Evolutionary conservation across 2,888 invertebrate species (phyloP), one percentile per base, ranked within the genome.

Genomic region (Tolmerus cingulatus): DNA sequence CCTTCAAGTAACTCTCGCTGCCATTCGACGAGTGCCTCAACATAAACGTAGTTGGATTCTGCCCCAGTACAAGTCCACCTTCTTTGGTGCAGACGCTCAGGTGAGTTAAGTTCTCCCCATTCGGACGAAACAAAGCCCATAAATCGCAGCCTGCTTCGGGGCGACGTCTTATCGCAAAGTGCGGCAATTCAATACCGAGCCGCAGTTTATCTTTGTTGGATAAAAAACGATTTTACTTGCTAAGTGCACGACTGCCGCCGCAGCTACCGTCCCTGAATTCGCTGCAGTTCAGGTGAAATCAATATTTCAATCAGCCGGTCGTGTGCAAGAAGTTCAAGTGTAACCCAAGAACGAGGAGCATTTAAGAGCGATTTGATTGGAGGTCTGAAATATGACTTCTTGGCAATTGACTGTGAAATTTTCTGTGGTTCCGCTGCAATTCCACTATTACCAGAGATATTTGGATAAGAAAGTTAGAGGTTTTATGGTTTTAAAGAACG

Each of bases 271-370:
- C 66, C 66, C 8, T 57, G 55, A 19, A 82, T n/a, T 82, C 34
- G 30, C 40, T 79, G 79, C 23, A 34, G 66, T 37, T 66, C 34
- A 57, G 51, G 82, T 82, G 82, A 66, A 82, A 82, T 82, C 82
- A 66, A 82, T 82, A 82, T 82, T 57, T 82, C 57, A 30, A 30
- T 81, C 19, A 30, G 34, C 30, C 55, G 27, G 27, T 37, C 55
- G 82, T 37, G 57, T 82, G 57, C 23, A 51, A 27, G 27, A 66
- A 82, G 82, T 82, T 82, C 82, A 82, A 82, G 82, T 82, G 57
- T 82, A 57, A 30, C 37, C n/a, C 34, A 30, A 34, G 82, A 82
- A 82, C 66, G 27, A 66, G 12, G 66, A 23, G 66, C 66, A 66
- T 66, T 66, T 66, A 66, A 66, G 23, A 66, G 66, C 12, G 12